Conservation (phyloP, 2,113 vertebrate species). For the Perca flavescens region DNA sequence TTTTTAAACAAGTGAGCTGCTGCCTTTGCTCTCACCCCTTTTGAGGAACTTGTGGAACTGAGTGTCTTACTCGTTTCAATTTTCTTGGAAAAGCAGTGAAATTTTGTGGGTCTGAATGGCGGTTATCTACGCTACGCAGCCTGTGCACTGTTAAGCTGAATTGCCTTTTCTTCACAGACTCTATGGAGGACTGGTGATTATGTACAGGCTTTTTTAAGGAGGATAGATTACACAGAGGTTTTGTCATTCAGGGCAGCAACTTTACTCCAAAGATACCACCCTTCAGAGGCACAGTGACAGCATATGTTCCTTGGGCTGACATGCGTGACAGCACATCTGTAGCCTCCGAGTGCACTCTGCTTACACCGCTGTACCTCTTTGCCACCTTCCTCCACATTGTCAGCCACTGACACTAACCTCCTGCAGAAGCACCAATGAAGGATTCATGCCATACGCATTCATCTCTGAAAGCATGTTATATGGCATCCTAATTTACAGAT, state of each 20-base stretch:
- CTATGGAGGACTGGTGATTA: constrained; percentile 31
- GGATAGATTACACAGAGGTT: constrained; percentile 59
- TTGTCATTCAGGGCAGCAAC: constrained; percentile 32
- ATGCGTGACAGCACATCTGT: not conserved
- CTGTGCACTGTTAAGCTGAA: constrained; percentile 55
- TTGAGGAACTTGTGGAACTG: constrained; percentile 65
- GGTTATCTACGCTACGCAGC: constrained; percentile 67
- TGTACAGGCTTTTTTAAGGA: constrained; percentile 23
- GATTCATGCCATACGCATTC: constrained; percentile 6
- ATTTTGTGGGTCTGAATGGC: constrained; percentile 45
- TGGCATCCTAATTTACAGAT: constrained; percentile 29
- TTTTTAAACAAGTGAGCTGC: constrained; percentile 29
- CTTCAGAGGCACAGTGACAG: constrained; percentile 1
- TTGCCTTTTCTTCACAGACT: constrained; percentile 54
- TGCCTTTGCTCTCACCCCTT: constrained; percentile 33
- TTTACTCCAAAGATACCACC: constrained; percentile 21
- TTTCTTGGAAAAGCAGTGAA: constrained; percentile 40
- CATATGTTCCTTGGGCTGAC: constrained; percentile 4
- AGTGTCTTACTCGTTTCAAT: constrained; percentile 55
- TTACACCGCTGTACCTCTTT: not conserved
- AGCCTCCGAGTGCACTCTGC: not conserved
- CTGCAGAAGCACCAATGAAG: not conserved
- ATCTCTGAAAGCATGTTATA: constrained; percentile 31
- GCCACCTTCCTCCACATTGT: constrained; percentile 1
- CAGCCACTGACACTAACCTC: not conserved